Base-by-base conservation (phyloP, 2,888 invertebrate genomes). In the Drosophila peninsularis region DNA sequence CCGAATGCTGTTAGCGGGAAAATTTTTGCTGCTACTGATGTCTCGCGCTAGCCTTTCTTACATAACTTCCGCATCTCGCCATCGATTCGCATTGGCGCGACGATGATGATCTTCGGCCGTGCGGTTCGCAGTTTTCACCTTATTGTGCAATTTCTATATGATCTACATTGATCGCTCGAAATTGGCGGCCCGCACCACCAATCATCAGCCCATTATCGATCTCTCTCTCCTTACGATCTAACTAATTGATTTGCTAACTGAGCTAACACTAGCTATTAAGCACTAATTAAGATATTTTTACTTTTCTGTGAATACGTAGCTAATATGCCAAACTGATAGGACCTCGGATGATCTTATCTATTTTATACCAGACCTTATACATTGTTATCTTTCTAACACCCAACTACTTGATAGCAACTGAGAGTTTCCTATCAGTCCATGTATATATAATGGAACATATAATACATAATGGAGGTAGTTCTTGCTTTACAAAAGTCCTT, bases 21-120 rank as follows among this genome's bases (percentile, higher is more conserved):
- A 65, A 72, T 49, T 52, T 44, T 44, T 32, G 39, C 56, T 58
- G 57, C 42, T 34, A 21, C 58, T 24, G 45, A 57, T 62, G 62
- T 60, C 56, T 55, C 56, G 70, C 56, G 62, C 52, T 52, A 70
- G 71, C 70, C 61, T 69, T 69, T 55, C 50, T 85, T 85, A 75
- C 73, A 82, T 88, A 85, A 85, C 83, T 89, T 85, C 84, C 84
- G 84, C 71, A 82, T 88, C 74, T 71, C 75, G 79, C 75, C 79
- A 75, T 78, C 85, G 42, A 84, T 82, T 82, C 72, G 76, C 71
- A 75, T 34, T 64, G 70, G 54, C 58, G 57, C 53, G 53, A 65
- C 52, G 70, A 75, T 75, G 79, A 78, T 75, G 75, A 75, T 75
- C 75, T 78, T 75, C 78, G 74, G 27, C 64, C 49, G 62, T 21